Evolutionary conservation across 1,140 invertebrate species (phyloP).

Genomic region (Cyphomyrmex costatus): DNA sequence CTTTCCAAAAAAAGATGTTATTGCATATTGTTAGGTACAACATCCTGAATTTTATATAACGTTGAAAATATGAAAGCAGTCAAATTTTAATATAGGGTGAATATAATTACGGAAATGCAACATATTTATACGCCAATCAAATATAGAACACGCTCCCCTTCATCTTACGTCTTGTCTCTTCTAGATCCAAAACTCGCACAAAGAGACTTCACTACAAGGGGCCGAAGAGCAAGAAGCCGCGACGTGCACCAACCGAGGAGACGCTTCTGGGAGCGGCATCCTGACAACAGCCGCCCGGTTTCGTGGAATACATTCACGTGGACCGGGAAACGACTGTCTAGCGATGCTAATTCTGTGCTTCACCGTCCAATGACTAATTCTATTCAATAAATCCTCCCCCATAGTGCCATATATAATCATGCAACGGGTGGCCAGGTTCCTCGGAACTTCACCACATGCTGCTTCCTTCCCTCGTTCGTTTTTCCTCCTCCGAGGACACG

Average conservation of each 20-base stretch:
- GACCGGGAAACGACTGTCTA: slow-evolving; percentile 95
- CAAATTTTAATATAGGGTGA: background rate
- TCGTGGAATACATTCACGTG: slow-evolving; percentile 95
- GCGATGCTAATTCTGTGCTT: slow-evolving; percentile 80
- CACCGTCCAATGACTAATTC: slow-evolving; percentile 83
- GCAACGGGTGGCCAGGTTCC: background rate
- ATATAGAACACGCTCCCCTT: background rate
- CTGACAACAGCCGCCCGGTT: slow-evolving; percentile 94
- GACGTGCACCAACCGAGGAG: slow-evolving; percentile 85
- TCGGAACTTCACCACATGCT: background rate
- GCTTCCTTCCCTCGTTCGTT: background rate
- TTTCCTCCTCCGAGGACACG: background rate
- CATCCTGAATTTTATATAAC: too few species aligned
- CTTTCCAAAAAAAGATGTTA: too few species aligned
- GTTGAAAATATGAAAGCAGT: background rate
- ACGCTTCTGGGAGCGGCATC: slow-evolving; percentile 85
- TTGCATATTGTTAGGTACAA: too few species aligned
- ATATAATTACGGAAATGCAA: background rate
- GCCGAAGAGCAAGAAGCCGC: slow-evolving; percentile 79
- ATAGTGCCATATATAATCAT: slow-evolving; percentile 39
- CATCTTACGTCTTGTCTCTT: background rate
- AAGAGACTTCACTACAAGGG: slow-evolving; percentile 83
- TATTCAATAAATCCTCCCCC: slow-evolving; percentile 63
- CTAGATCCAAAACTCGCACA: slow-evolving; percentile 82
- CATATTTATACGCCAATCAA: background rate